Base-by-base conservation (phyloP, 2,113 vertebrate genomes). In the Jacana jacana region DNA sequence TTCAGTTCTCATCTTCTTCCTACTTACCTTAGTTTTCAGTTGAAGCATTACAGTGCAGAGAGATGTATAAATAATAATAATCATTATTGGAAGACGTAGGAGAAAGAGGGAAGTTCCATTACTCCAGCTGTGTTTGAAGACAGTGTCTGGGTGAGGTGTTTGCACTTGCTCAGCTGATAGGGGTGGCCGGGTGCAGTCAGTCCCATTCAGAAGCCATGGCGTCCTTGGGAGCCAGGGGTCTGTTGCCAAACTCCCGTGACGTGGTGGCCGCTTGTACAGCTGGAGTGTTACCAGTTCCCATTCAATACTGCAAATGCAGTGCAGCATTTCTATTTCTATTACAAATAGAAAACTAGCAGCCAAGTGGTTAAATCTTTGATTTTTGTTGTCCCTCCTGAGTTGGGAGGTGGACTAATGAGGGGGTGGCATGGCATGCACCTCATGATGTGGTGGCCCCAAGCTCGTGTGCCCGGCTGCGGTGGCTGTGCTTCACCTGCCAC, bases 71-170 rank as follows among this genome's bases (percentile, higher is more conserved):
- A 54, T 55, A 65, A 92, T 69, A 90, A 48, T 71, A 75, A 66
- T n/a, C n/a, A n/a, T 81, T 75, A 17, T 28, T 46, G 37, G 9
- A 75, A 75, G 35, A 86, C 54, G 68, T 17, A 80, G 63, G 58
- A 44, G 39, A 83, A 85, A 86, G 89, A 81, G 68, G 94, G 25
- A 88, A 65, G 77, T 96, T 95, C 73, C 24, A 0, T 64, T 22
- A 63, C 94, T 95, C 77, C 77, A 42, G 60, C 49, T 63, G 11
- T 54, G 23, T 69, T 88, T 88, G 85, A 87, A 91, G 61, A 19
- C 2, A 2, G 0, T 60, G 17, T 9, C 35, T 91, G 48, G 60
- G 60, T 71, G 33, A 78, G 22, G 15, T 39, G 4, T 68, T 75
- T 23, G 17, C 1, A 1, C 39, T 90, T 48, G 64, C 68, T 78